A percentile compares a stretch with the other conserved stretches of the same genome.
Evolutionary conservation across 2,888 invertebrate genomes (phyloP).

Genomic region (Tipula vernalis): DNA sequence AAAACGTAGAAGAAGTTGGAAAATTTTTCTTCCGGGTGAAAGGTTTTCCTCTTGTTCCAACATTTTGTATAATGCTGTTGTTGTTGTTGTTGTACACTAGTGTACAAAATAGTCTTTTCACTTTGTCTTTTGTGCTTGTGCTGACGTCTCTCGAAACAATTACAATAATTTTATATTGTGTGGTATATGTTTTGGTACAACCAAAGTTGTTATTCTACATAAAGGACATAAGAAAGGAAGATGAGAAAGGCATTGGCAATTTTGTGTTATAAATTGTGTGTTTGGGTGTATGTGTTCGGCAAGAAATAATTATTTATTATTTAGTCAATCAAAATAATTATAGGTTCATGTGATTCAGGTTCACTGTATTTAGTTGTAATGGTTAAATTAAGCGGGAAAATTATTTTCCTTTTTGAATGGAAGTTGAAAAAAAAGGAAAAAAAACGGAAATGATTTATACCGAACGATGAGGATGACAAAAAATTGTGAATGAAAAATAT

Average conservation of each 20-base stretch:
- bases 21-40: not conserved
- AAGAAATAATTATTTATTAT: not conserved
- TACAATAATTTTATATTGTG: not conserved
- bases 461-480: not conserved
- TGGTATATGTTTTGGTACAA: not conserved
- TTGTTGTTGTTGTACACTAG: not conserved
- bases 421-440: not conserved
- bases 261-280: not conserved
- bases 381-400: not conserved
- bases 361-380: not conserved
- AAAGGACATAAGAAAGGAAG: not conserved
- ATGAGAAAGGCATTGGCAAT: not conserved
- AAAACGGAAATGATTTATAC: not conserved
- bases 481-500: not conserved
- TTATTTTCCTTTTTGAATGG: not conserved
- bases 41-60: not conserved
- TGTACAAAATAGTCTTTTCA: not conserved
- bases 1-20: not conserved
- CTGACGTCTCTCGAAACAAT: not conserved
- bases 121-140: conserved; percentile 4
- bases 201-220: not conserved
- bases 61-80: not conserved
- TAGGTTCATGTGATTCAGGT: not conserved
- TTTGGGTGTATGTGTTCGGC: not conserved
- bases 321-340: not conserved